These are phyloP conservation scores for Zaprionus bogoriensis DNA, from an alignment of 2,888 invertebrate genomes.

Conservation along the genomic window DNA sequence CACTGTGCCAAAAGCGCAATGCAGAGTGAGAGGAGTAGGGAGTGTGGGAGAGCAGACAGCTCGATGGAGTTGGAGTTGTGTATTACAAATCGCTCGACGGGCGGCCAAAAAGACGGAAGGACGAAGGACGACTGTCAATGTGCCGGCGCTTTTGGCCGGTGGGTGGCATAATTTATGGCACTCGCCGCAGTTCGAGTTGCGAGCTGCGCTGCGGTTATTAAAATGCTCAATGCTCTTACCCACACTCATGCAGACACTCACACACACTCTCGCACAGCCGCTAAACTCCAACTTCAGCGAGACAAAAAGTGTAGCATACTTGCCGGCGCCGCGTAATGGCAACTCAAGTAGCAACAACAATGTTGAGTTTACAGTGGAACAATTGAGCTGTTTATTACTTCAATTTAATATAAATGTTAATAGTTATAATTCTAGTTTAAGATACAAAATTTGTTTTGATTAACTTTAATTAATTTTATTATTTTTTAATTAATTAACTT, in stretches of 20 bases:
- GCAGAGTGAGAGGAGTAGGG: constrained; percentile 14
- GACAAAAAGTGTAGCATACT: constrained; percentile 69
- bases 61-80: constrained; percentile 47
- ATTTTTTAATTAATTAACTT: neutral
- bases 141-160: constrained; percentile 38
- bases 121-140: constrained; percentile 55
- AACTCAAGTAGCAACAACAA: constrained; percentile 61
- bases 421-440: too few species aligned
- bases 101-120: constrained; percentile 45
- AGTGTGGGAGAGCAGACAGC: constrained; percentile 4
- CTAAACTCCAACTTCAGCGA: constrained; percentile 15
- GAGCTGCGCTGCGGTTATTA: constrained; percentile 69
- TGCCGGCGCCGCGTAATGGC: constrained; percentile 71
- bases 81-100: constrained; percentile 81
- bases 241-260: constrained; percentile 16
- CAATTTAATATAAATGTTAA: too few species aligned
- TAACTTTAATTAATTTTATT: neutral
- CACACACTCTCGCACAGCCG: constrained; percentile 1
- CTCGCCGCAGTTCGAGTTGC: constrained; percentile 45
- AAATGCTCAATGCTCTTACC: constrained; percentile 76
- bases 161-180: constrained; percentile 78
- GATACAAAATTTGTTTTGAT: too few species aligned
- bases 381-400: too few species aligned
- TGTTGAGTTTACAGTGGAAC: neutral
- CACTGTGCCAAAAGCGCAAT: constrained; percentile 74